phyloP scores from a whole-genome alignment of 1,140 invertebrate species.

The Pinna nobilis region DNA sequence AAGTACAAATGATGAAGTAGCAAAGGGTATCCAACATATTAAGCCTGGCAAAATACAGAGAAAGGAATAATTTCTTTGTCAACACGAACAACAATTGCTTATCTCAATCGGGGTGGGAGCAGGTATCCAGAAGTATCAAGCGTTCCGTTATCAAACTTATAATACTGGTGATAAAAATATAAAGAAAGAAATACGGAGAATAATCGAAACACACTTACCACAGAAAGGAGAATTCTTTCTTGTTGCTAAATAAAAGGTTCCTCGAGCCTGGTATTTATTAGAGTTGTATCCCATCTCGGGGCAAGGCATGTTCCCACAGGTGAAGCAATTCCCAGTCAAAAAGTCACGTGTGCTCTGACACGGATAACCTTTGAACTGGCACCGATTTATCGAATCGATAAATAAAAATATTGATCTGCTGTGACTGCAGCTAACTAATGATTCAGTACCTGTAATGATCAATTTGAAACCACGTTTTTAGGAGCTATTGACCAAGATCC shows the following conservation, averaged over 20 bases:
- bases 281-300: constrained; percentile 90
- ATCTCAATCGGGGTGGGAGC: no score
- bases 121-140: no score
- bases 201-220: constrained; percentile 26
- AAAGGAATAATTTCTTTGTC: no score
- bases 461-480: background rate
- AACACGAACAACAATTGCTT: no score
- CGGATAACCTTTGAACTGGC: constrained; percentile 84
- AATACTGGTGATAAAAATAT: background rate
- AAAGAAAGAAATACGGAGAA: background rate
- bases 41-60: no score
- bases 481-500: no score
- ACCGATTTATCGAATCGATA: constrained; percentile 87
- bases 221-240: constrained; percentile 35
- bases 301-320: constrained; percentile 84
- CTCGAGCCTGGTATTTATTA: constrained; percentile 71
- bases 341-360: constrained; percentile 79
- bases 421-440: constrained; percentile 86
- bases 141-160: background rate
- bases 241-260: constrained; percentile 49
- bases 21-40: no score
- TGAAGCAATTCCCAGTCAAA: constrained; percentile 83
- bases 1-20: no score
- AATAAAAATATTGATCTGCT: constrained; percentile 92
- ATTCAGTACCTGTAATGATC: constrained; percentile 45